Base-by-base conservation (phyloP, 1,140 invertebrate genomes). In the Drosophila leontia region DNA sequence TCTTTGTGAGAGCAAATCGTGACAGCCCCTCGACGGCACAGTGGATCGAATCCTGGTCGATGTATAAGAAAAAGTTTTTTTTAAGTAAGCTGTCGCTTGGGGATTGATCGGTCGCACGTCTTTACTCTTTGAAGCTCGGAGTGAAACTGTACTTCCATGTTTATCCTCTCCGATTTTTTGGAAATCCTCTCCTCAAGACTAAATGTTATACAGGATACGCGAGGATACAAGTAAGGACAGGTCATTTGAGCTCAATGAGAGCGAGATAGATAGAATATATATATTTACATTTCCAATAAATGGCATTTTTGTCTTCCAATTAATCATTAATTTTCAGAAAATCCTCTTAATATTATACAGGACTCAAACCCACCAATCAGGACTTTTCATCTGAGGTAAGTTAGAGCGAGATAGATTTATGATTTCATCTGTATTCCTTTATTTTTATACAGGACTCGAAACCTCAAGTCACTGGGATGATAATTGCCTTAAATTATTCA, bases 1-100 rank as follows among this genome's bases (percentile, higher is more conserved):
- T n/a, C n/a, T n/a, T n/a, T n/a, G n/a, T 62, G 56, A 75, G 71
- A 72, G 67, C 68, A 51, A 72, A n/a, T 60, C 56, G 57, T 72
- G 68, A 72, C 71, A 61, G 57, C 48, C 68, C 37, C 48, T 37
- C 34, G n/a, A 32, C 12, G 23, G 39, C 45, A 75, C 41, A 71
- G 65, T 72, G 69, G 26, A 6, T 29, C 26, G 5, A 29, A 29
- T 29, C 26, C 26, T 29, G 6, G 26, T 6, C 26, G 26, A 26
- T 6, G 26, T 26, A 26, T 26, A 26, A 26, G 6, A 6, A 26
- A 26, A 26, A 6, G 5, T 23, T 23, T 23, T 23, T 23, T 2
- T 23, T 23, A 23, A 23, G n/a, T n/a, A n/a, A n/a, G n/a, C n/a
- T n/a, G n/a, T n/a, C n/a, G n/a, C n/a, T n/a, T n/a, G n/a, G n/a